Base-by-base conservation (phyloP, 2,797 vertebrate genomes). In the Lithobates sylvaticus region DNA sequence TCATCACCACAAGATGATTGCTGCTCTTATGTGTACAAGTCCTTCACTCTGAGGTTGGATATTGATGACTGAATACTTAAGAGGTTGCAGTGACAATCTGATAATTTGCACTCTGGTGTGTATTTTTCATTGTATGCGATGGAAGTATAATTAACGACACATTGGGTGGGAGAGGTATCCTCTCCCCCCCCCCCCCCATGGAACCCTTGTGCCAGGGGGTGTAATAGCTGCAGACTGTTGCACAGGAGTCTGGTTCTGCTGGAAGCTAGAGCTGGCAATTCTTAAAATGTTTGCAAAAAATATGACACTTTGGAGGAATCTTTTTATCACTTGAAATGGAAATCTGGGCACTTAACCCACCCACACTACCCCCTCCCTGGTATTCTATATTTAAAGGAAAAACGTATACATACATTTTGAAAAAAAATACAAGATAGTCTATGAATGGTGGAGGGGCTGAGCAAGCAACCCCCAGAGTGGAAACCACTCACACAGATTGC, bases 61-160 rank as follows among this genome's bases (percentile, higher is more conserved):
- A 89, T 91, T 90, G 91, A 90, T 94, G 93, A 93, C 81, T 95
- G 93, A 95, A 95, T 95, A 94, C 95, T 76, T 92, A 92, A 92
- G 93, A 94, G 94, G 93, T 94, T 96, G 95, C 95, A 96, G 94
- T 94, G 95, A 96, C 95, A 96, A 96, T 96, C 95, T 92, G 93
- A 95, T 93, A 94, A 91, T 96, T 95, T 96, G 95, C 95, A 96
- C 95, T 95, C 93, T 91, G 93, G 89, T 91, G 93, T 94, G 93
- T 95, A 92, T 93, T 83, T 77, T 93, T 91, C 81, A 90, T 92
- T 94, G 92, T 85, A 86, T 91, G 91, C 88, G 10, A 67, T 27
- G 65, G 18, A 91, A 92, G 92, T 91, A 91, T 88, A 90, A 93
- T 93, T 77, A 72, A 8, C 15, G 18, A 58, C 54, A 70, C 44